Evolutionary conservation across 2,113 vertebrate genomes (phyloP).

Genomic region (Maccullochella peelii): DNA sequence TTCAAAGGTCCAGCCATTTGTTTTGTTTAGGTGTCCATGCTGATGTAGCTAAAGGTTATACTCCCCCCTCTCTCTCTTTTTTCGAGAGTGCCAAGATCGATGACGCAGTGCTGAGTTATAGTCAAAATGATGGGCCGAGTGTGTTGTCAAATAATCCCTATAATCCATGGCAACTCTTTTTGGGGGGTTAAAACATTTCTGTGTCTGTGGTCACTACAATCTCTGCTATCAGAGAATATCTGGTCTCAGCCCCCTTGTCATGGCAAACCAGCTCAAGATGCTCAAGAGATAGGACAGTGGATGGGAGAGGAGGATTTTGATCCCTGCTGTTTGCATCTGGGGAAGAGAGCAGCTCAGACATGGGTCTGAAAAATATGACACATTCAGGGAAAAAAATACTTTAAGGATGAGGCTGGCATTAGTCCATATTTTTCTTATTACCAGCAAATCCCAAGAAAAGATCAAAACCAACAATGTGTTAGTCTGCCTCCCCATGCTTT

Average conservation of each 20-base stretch:
- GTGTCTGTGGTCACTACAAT: conserved; percentile 8
- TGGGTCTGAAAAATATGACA: conserved; percentile 10
- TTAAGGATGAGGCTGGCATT: neutral
- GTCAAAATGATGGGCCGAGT: conserved; percentile 38
- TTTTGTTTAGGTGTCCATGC: conserved; percentile 58
- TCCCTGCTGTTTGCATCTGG: conserved; percentile 18
- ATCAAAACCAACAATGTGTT: neutral
- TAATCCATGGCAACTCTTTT: conserved; percentile 65
- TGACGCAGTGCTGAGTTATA: conserved; percentile 55
- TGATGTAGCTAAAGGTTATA: conserved; percentile 34
- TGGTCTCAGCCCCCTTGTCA: conserved; percentile 2
- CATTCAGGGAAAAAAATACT: neutral
- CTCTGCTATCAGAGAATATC: conserved; percentile 31
- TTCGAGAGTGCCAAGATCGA: conserved; percentile 38
- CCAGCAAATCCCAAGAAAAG: neutral
- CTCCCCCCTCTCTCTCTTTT: neutral
- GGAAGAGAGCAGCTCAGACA: neutral
- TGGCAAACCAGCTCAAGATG: conserved; percentile 25
- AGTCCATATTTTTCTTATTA: neutral
- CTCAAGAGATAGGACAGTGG: neutral
- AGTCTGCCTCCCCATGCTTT: neutral
- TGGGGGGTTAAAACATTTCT: conserved; percentile 18
- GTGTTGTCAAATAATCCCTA: conserved; percentile 66
- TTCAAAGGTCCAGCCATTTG: conserved; percentile 43
- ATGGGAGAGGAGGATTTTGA: conserved; percentile 2